Conservation (phyloP, 2,797 vertebrate genomes). For the Characodon lateralis region DNA sequence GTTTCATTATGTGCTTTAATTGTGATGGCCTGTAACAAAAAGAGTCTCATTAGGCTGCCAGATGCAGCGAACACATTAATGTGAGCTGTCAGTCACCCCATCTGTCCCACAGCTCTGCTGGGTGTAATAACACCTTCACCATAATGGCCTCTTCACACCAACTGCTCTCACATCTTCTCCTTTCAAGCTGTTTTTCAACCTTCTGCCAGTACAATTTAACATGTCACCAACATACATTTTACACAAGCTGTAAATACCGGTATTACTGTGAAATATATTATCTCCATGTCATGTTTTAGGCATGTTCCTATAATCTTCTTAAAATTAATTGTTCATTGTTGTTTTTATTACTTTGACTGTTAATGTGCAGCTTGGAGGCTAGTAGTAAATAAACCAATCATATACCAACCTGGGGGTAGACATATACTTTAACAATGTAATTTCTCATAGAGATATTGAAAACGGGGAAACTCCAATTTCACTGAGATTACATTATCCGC, state of each 20-base stretch:
- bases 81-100: background rate
- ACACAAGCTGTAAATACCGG: background rate
- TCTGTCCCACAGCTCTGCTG: slow-evolving; percentile 2
- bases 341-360: no score
- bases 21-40: background rate
- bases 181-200: slow-evolving; percentile 2
- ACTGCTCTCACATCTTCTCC: background rate
- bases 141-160: background rate
- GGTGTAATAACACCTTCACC: slow-evolving; percentile 2
- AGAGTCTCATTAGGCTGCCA: background rate
- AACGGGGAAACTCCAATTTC: no score
- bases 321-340: no score
- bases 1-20: background rate
- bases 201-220: background rate
- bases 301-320: background rate
- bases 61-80: background rate
- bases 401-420: no score
- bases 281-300: background rate
- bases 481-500: no score
- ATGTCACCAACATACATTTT: background rate
- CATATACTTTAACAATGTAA: no score
- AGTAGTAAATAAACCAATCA: no score
- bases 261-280: no score
- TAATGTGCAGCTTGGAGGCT: no score
- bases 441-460: no score